Percentiles rank a stretch among this genome's conserved stretches.
Evolutionary conservation across 1,140 invertebrate species (phyloP).

Genomic region (Anastatus disparis): DNA sequence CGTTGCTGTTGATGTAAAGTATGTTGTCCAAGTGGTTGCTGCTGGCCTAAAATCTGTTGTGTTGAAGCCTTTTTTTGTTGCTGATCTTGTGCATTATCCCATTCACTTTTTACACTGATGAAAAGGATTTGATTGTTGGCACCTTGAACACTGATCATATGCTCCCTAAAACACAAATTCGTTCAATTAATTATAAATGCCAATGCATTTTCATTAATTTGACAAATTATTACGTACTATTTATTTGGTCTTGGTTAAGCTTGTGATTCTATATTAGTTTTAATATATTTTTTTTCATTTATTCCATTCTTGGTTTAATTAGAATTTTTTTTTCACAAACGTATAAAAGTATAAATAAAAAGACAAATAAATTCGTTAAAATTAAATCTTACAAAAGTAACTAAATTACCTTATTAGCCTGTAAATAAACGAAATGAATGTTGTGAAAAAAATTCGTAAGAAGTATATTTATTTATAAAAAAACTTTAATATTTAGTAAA

Average conservation of each 20-base stretch:
- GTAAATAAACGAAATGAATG: too few relatives aligned
- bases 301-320: not conserved
- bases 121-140: not conserved
- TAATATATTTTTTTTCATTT: not conserved
- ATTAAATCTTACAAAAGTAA: too few relatives aligned
- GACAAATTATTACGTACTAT: not conserved
- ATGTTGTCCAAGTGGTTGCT: too few relatives aligned
- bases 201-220: not conserved
- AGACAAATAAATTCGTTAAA: too few relatives aligned
- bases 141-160: conserved; percentile 2
- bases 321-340: too few relatives aligned
- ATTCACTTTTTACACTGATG: conserved; percentile 16
- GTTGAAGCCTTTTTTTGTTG: not conserved
- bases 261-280: not conserved
- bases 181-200: not conserved
- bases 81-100: not conserved
- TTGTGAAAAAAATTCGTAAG: too few relatives aligned
- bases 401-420: too few relatives aligned
- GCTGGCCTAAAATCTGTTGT: too few relatives aligned
- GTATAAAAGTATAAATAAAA: too few relatives aligned
- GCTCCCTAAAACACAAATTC: conserved; percentile 30
- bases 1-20: too few relatives aligned
- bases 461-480: too few relatives aligned
- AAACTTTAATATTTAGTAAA: too few relatives aligned
- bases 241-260: not conserved